A percentile compares a stretch with the other conserved stretches of the same genome.
These are phyloP conservation scores for Copidosoma aretas DNA, from an alignment of 2,888 invertebrate genomes.

Conservation along the genomic window DNA sequence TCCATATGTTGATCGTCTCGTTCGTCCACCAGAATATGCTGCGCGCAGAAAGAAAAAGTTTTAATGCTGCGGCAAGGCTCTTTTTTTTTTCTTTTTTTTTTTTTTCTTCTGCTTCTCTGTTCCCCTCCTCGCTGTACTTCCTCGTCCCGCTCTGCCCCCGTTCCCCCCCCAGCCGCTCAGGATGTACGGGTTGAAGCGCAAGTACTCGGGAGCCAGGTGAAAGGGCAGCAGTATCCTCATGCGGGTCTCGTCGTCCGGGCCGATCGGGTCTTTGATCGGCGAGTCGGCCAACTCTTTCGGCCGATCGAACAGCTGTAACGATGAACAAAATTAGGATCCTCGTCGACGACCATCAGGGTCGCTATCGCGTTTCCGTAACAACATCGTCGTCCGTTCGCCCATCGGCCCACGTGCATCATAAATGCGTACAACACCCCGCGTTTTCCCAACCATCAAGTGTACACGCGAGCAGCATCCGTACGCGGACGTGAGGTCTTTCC, in stretches of 20 bases:
- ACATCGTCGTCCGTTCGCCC: neutral
- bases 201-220: constrained; percentile 78
- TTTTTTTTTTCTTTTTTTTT: no score
- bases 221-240: constrained; percentile 59
- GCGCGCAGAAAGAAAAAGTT: constrained; percentile 56
- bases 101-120: no score
- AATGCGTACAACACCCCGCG: neutral
- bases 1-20: constrained; percentile 98
- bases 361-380: no score
- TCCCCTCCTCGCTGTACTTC: no score
- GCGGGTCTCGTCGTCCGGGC: constrained; percentile 54
- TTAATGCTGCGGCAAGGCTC: no score
- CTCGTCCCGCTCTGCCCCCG: no score
- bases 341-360: no score
- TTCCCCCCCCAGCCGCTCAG: constrained; percentile 84
- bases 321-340: no score
- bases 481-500: neutral
- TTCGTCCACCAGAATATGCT: constrained; percentile 97
- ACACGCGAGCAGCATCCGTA: neutral
- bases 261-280: constrained; percentile 50
- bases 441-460: neutral
- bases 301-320: constrained; percentile 11
- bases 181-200: constrained; percentile 88
- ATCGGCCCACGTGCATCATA: neutral
- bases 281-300: constrained; percentile 43